These are phyloP conservation scores for Drosophila micromelanica DNA, from an alignment of 1,140 invertebrate genomes.

Conservation along the genomic window DNA sequence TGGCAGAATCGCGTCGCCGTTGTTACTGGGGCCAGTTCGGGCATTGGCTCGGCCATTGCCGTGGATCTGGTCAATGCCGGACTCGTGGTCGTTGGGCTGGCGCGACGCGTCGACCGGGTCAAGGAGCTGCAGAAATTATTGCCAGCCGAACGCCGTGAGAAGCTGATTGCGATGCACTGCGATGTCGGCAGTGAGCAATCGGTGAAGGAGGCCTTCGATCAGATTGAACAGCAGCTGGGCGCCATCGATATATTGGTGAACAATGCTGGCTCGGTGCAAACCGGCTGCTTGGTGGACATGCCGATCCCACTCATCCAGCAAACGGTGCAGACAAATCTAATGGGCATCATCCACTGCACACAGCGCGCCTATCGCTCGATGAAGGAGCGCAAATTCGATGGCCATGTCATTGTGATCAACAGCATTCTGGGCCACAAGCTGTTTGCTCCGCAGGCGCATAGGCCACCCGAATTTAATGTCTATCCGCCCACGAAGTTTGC, in stretches of 20 bases:
- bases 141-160: slow-evolving; percentile 58
- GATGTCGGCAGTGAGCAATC: slow-evolving; percentile 89
- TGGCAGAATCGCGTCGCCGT: slow-evolving; percentile 89
- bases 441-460: slow-evolving; percentile 75
- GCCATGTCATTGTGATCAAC: slow-evolving; percentile 90
- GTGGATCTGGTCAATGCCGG: slow-evolving; percentile 86
- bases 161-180: slow-evolving; percentile 86
- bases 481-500: slow-evolving; percentile 90
- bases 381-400: slow-evolving; percentile 87
- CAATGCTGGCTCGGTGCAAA: slow-evolving; percentile 87
- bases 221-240: slow-evolving; percentile 87
- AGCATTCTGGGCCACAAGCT: slow-evolving; percentile 86
- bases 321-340: slow-evolving; percentile 89
- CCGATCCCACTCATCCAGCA: slow-evolving; percentile 81
- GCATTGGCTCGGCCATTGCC: slow-evolving; percentile 88
- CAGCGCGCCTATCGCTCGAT: slow-evolving; percentile 89
- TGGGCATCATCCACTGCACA: slow-evolving; percentile 88
- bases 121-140: slow-evolving; percentile 82
- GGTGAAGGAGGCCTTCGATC: slow-evolving; percentile 88
- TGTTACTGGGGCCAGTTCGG: slow-evolving; percentile 90
- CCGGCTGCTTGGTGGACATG: slow-evolving; percentile 81
- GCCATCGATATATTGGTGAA: slow-evolving; percentile 90
- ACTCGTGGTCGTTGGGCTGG: slow-evolving; percentile 89
- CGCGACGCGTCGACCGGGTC: slow-evolving; percentile 87
- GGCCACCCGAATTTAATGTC: slow-evolving; percentile 78